Percentiles rank a stretch among this genome's conserved stretches.
phyloP scores from a whole-genome alignment of 2,888 invertebrate genomes.

The Cremastinae sp. region DNA sequence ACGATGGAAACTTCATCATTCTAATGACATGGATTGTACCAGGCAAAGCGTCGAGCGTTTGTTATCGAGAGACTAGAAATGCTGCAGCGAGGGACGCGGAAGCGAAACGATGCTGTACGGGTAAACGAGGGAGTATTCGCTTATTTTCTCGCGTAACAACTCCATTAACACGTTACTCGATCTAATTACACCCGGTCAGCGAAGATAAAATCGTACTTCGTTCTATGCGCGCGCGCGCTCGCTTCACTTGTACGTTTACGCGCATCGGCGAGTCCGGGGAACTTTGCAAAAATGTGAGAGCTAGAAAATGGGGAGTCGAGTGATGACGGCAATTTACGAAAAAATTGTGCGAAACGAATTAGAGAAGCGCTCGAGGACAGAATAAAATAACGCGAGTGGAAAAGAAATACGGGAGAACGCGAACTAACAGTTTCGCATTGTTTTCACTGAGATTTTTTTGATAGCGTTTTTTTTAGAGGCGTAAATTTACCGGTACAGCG shows the following conservation, averaged over 20 bases:
- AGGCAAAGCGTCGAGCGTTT: constrained; percentile 43
- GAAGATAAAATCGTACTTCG: constrained; percentile 61
- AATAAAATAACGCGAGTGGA: constrained; percentile 13
- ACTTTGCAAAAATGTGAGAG: constrained; percentile 36
- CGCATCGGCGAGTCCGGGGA: constrained; percentile 40
- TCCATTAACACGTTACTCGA: constrained; percentile 64
- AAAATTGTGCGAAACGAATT: constrained; percentile 63
- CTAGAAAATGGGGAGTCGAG: constrained; percentile 13
- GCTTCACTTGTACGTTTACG: constrained; percentile 39
- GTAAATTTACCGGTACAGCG: constrained; percentile 15
- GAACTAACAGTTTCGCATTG: constrained; percentile 6
- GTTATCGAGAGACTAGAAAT: constrained; percentile 53
- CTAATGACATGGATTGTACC: constrained; percentile 58
- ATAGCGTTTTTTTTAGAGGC: constrained; percentile 43
- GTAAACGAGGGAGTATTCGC: constrained; percentile 57
- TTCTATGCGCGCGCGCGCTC: constrained; percentile 26
- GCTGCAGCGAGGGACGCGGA: too few relatives aligned
- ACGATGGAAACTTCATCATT: too few relatives aligned
- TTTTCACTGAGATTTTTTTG: constrained; percentile 35
- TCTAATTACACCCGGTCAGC: constrained; percentile 64
- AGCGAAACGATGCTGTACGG: constrained; percentile 48
- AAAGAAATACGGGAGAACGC: neutral
- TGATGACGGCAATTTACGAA: constrained; percentile 44
- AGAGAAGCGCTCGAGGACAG: constrained; percentile 40
- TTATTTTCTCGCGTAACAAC: constrained; percentile 62